A percentile compares a stretch with the other conserved stretches of the same genome.
phyloP scores from a whole-genome alignment of 2,888 invertebrate species.

The Caenorhabditis macrosperma region DNA sequence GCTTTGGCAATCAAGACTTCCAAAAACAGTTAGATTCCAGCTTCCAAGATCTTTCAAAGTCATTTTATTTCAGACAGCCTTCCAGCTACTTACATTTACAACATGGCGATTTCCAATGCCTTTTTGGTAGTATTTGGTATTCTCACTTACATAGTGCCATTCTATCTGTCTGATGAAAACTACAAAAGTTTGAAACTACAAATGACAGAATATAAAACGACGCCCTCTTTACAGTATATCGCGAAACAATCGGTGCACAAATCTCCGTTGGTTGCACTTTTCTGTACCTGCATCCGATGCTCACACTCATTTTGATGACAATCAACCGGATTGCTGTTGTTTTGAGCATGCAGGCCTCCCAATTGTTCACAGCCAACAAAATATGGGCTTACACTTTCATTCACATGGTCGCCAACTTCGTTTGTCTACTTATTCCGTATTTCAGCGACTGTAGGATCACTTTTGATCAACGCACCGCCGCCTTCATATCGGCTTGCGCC shows the following conservation, averaged over 20 bases:
- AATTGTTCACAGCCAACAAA: conserved; percentile 37
- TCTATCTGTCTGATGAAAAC: conserved; percentile 33
- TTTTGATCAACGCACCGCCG: conserved; percentile 20
- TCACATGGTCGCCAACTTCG: conserved; percentile 40
- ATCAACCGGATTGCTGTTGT: conserved; percentile 43
- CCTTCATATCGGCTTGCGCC: conserved; percentile 29
- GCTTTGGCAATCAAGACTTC: conserved; percentile 37
- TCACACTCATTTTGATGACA: conserved; percentile 42
- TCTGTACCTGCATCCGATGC: conserved; percentile 45
- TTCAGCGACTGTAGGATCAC: conserved; percentile 33
- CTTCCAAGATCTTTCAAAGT: neutral
- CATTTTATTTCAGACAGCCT: conserved; percentile 28
- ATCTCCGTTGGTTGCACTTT: conserved; percentile 31
- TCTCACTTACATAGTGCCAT: conserved; percentile 35
- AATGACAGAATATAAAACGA: too few relatives aligned
- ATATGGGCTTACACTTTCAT: conserved; percentile 34
- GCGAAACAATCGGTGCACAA: conserved; percentile 22
- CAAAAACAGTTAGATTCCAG: conserved; percentile 25
- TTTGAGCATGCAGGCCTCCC: conserved; percentile 41
- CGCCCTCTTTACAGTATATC: conserved; percentile 23
- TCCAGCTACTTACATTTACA: conserved; percentile 48
- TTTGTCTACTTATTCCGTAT: conserved; percentile 38
- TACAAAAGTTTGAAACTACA: conserved; percentile 35
- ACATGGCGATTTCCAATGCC: conserved; percentile 47
- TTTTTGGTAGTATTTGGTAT: conserved; percentile 29